Evolutionary conservation across 2,113 vertebrate genomes (phyloP), one percentile per base, ranked within the genome.

Genomic region (Hydrolagus affinis): DNA sequence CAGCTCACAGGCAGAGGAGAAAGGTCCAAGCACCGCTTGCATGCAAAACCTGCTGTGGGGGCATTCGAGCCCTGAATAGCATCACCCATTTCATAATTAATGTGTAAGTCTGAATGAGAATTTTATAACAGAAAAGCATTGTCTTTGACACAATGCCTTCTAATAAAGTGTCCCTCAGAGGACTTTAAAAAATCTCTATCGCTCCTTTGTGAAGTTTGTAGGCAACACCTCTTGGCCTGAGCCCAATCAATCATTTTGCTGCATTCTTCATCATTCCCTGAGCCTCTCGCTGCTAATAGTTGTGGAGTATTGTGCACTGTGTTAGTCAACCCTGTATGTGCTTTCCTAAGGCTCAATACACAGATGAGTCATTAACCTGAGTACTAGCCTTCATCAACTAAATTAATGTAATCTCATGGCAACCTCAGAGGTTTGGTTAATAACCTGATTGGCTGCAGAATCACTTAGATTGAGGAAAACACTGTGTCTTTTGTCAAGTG

Each of bases 1-100:
- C 62, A 89, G 88, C 89, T 88, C 86, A 69, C 86, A 92, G 89
- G 14, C 0, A 88, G 87, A 90, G 77, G 86, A 88, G 89, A 92
- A 88, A 89, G 87, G 88, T 86, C 86, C 91, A 88, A 86, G 64
- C 89, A 87, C 7, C 28, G 86, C 87, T 89, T 89, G 86, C 88
- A 88, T 0, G 86, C 87, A 91, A 87, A 85, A 89, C 7, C 86
- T 89, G 89, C 85, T 86, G 60, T n/a, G 9, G 85, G n/a, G 89
- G 88, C 89, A 72, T 8, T 0, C 0, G 86, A 62, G 56, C 80
- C 28, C 12, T 69, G 85, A 89, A 83, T 72, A 85, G 85, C 88
- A 73, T 72, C 85, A 72, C 62, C 64, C 85, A 87, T 86, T 69
- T 57, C 86, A 66, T 74, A 69, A 56, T 69, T 76, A 86, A 57